Evolutionary conservation across 2,113 vertebrate genomes (phyloP).

Genomic region (Rhabdomys dilectus): DNA sequence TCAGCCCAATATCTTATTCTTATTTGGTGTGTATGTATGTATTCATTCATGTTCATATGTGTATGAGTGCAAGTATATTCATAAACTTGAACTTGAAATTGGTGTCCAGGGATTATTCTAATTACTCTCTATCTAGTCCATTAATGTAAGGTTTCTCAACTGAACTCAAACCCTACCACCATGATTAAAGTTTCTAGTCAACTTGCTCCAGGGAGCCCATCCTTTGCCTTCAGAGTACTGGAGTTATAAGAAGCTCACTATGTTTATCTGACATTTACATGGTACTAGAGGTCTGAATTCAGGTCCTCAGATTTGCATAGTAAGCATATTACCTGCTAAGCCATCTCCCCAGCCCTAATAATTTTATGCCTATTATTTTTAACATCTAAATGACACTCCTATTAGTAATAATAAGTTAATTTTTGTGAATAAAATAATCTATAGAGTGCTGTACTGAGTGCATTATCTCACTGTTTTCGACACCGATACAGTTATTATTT

Average conservation of each 20-base stretch:
- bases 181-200: neutral
- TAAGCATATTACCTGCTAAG: neutral
- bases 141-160: neutral
- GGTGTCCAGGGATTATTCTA: neutral
- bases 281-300: neutral
- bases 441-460: neutral
- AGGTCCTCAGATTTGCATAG: neutral
- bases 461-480: neutral
- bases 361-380: neutral
- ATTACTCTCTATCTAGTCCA: neutral
- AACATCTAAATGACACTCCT: neutral
- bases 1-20: too few species aligned
- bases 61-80: neutral
- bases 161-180: neutral
- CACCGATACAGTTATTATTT: neutral
- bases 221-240: neutral
- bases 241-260: neutral
- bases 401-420: neutral
- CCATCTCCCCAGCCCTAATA: neutral
- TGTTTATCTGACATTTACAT: neutral
- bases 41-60: neutral
- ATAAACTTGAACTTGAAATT: too few species aligned
- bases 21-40: neutral
- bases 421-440: neutral
- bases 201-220: too few species aligned